Base-by-base conservation (phyloP, 2,888 invertebrate species). In the Chymomyza procnemis region DNA sequence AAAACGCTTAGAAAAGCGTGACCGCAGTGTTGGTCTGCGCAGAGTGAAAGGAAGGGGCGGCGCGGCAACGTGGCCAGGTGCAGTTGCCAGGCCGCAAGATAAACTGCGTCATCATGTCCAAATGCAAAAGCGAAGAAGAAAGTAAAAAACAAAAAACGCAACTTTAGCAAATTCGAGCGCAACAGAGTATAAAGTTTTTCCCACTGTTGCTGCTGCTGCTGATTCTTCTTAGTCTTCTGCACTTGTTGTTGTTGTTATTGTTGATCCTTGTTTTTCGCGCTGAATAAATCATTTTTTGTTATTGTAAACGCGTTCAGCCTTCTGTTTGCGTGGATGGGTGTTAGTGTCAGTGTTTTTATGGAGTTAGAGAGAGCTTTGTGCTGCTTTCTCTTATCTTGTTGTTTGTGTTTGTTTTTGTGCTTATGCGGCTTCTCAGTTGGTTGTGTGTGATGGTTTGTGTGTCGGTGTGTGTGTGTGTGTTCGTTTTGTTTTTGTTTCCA, bases 1-100 rank as follows among this genome's bases (percentile, higher is more conserved):
- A 85, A 79, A 83, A 71, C 83, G 87, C 82, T 83, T 85, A 85
- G 87, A 87, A 87, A 78, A 82, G 83, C 87, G 85, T 77, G 85
- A 79, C 87, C 82, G 70, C 80, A 80, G 71, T 65, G 41, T 9
- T 26, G 18, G 58, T 26, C 9, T 46, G 34, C 4, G 22, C n/a
- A n/a, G n/a, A n/a, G n/a, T n/a, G 59, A 60, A 41, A 69, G 12
- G 12, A 3, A 0, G 3, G 34, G 3, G 34, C 5, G 34, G 12
- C 6, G 34, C 6, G 1, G 12, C 0, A 41, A 41, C 34, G 4
- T 41, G 34, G 34, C 34, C 34, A 41, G 34, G 34, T 41, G 34
- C 34, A 41, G 9, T 41, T 12, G 9, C 34, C 54, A 21, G 60
- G 76, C 84, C 81, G 60, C 84, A 78, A 79, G 75, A 86, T 81